A percentile compares a stretch with the other conserved stretches of the same genome.
phyloP scores from a whole-genome alignment of 1,140 invertebrate genomes.

The Leptinotarsa texana region DNA sequence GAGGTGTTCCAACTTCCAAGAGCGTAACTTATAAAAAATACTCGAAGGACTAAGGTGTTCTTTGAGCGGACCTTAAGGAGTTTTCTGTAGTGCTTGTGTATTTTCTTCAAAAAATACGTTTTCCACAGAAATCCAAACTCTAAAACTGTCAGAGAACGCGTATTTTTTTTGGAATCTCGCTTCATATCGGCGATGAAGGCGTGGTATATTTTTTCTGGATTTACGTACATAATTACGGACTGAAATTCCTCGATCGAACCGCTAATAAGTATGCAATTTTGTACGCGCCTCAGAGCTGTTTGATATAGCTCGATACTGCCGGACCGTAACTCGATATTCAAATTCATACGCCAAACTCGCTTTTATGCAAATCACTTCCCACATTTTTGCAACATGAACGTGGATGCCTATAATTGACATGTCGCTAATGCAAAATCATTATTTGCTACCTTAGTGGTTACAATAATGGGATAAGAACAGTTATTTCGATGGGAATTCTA shows the following conservation, averaged over 20 bases:
- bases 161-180: no score
- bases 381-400: slow-evolving; percentile 8
- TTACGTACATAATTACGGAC: not conserved
- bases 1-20: no score
- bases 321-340: not conserved
- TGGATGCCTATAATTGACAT: slow-evolving; percentile 14
- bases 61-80: no score
- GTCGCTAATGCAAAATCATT: not conserved
- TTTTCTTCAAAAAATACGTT: no score
- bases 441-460: slow-evolving; percentile 8
- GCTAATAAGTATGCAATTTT: slow-evolving; percentile 3
- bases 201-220: not conserved
- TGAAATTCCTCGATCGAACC: not conserved
- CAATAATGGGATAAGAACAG: slow-evolving; percentile 11
- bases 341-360: not conserved
- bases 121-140: no score
- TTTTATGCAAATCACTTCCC: slow-evolving; percentile 14
- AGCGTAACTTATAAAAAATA: no score
- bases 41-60: no score
- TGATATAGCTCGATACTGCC: not conserved
- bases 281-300: not conserved
- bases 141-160: no score
- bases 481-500: slow-evolving; percentile 8
- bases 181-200: no score
- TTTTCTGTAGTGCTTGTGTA: no score